Percentiles rank a stretch among this genome's conserved stretches.
Conservation (phyloP, 2,797 vertebrate genomes). For the Acanthis flammea region DNA sequence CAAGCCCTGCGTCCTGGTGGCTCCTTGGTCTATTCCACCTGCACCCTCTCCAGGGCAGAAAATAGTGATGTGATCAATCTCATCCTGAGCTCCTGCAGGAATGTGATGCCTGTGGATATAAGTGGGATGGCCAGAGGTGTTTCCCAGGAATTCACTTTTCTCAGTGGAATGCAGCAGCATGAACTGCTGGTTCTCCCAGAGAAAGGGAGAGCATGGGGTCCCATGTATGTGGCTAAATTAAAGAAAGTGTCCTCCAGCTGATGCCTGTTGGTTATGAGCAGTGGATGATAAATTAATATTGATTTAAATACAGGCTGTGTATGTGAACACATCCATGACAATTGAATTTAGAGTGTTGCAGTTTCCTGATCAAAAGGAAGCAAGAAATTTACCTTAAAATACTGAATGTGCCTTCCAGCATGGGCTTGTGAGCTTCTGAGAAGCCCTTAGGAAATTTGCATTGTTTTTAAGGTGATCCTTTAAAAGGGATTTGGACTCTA, state of each 20-base stretch:
- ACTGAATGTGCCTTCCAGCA: accelerated
- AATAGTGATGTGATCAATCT: conserved; percentile 85
- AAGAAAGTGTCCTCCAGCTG: conserved; percentile 62
- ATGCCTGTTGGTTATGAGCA: neutral
- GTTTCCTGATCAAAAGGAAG: neutral
- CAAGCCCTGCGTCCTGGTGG: conserved; percentile 88
- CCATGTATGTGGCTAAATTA: conserved; percentile 91
- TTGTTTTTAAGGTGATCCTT: neutral
- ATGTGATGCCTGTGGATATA: conserved; percentile 81
- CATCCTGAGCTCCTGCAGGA: conserved; percentile 77
- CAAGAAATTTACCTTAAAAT: neutral
- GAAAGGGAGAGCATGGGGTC: conserved; percentile 88
- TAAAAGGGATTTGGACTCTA: neutral
- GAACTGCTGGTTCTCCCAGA: conserved; percentile 89
- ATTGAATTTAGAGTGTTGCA: neutral
- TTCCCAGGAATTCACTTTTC: conserved; percentile 83
- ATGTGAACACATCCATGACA: neutral
- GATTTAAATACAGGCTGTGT: neutral
- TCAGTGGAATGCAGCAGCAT: conserved; percentile 62
- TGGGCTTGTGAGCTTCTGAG: neutral
- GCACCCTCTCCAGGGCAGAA: conserved; percentile 90
- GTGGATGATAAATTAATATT: neutral
- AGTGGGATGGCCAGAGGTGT: conserved; percentile 75
- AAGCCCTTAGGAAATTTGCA: neutral
- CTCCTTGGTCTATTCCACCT: conserved; percentile 90